These are phyloP conservation scores for Natrix natrix DNA, from an alignment of 2,797 vertebrate species.

Conservation along the genomic window DNA sequence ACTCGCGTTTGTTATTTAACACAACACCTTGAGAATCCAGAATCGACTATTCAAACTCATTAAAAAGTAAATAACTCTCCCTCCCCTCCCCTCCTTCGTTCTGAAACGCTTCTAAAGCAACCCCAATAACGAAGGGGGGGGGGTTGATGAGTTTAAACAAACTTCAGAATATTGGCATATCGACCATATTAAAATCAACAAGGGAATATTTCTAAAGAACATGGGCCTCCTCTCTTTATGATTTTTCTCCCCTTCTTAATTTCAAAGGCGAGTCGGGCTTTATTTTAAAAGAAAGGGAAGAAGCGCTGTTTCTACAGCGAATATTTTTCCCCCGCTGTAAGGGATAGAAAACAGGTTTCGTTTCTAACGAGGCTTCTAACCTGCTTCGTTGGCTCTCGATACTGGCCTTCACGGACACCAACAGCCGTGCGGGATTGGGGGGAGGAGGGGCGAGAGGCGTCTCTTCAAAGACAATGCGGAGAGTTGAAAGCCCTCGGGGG, in stretches of 20 bases:
- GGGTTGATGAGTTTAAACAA: slow-evolving; percentile 56
- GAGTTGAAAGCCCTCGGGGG: slow-evolving; percentile 46
- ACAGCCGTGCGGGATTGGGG: background rate
- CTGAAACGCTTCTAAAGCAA: slow-evolving; percentile 27
- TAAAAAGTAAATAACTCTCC: slow-evolving; percentile 53
- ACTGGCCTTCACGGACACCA: background rate
- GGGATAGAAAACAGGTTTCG: slow-evolving; percentile 66
- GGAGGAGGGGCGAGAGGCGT: background rate
- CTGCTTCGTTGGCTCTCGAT: background rate
- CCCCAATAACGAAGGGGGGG: slow-evolving; percentile 58
- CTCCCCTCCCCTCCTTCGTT: slow-evolving; percentile 45
- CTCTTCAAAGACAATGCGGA: slow-evolving; percentile 48
- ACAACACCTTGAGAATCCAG: slow-evolving; percentile 64
- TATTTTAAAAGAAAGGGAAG: slow-evolving; percentile 28
- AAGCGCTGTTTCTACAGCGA: too few relatives aligned
- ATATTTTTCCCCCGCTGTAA: slow-evolving; percentile 47
- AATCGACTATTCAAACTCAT: slow-evolving; percentile 60
- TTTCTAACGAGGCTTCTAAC: slow-evolving; percentile 44
- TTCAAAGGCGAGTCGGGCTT: slow-evolving; percentile 52
- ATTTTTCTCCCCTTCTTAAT: slow-evolving; percentile 61
- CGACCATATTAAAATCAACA: slow-evolving; percentile 55
- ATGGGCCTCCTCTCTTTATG: slow-evolving; percentile 56
- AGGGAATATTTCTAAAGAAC: slow-evolving; percentile 59
- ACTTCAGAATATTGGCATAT: slow-evolving; percentile 55
- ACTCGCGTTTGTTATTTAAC: slow-evolving; percentile 64